A percentile compares a stretch with the other conserved stretches of the same genome.
phyloP scores from a whole-genome alignment of 2,113 vertebrate genomes.

The Neomonachus schauinslandi region DNA sequence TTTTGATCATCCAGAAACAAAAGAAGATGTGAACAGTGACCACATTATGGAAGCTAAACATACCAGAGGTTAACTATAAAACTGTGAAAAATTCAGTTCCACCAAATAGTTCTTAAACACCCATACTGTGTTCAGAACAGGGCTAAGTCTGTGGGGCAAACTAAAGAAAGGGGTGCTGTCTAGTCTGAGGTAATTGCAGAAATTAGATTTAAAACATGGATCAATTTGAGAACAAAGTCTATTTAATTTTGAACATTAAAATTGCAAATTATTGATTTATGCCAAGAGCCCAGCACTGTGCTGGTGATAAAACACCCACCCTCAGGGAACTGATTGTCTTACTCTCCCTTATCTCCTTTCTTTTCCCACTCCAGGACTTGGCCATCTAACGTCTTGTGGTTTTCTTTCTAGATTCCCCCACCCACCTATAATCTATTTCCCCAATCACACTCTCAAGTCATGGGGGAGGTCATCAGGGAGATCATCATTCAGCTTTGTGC shows the following conservation, averaged over 20 bases:
- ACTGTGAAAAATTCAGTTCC: not conserved
- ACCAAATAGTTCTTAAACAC: not conserved
- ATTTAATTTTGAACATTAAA: conserved; percentile 30
- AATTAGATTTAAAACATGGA: not conserved
- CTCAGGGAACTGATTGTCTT: not conserved
- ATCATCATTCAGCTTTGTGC: not conserved
- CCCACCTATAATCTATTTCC: not conserved
- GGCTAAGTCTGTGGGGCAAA: not conserved
- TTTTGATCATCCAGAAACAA: not conserved
- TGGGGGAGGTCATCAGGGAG: not conserved
- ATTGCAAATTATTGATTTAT: not conserved
- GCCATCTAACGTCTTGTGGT: not conserved
- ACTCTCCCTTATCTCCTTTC: not conserved
- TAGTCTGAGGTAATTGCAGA: not conserved
- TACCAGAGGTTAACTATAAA: not conserved
- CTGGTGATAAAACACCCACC: not conserved
- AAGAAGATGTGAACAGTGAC: not conserved
- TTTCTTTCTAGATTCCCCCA: not conserved
- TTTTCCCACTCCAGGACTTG: not conserved
- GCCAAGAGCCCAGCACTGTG: not conserved
- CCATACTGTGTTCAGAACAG: not conserved
- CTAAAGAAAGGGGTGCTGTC: not conserved
- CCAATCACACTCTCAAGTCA: not conserved
- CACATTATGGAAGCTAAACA: not conserved
- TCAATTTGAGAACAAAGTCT: not conserved